These are phyloP conservation scores for Nerophis lumbriciformis DNA, from an alignment of 2,113 vertebrate species.

Conservation along the genomic window DNA sequence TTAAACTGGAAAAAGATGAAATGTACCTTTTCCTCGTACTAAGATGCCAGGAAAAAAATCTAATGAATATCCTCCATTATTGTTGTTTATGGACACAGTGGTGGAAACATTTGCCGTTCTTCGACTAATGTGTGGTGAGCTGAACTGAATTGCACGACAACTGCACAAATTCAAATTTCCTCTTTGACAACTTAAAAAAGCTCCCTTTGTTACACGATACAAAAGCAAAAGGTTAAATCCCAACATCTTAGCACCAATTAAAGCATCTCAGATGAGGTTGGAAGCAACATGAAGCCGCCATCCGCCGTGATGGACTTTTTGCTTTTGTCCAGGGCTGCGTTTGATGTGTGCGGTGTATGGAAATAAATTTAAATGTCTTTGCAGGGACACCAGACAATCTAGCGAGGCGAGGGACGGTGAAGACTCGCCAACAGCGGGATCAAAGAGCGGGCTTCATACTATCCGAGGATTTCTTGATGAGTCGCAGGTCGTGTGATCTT, in stretches of 20 bases:
- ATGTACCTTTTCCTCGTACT: no score
- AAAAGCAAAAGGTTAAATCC: not conserved
- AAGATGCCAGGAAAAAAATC: no score
- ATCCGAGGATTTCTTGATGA: slow-evolving; percentile 9
- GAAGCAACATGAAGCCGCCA: not conserved
- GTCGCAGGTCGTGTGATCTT: not conserved
- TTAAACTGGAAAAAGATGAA: no score
- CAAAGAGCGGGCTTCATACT: slow-evolving; percentile 6
- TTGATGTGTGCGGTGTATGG: slow-evolving; percentile 37
- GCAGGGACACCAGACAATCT: slow-evolving; percentile 25
- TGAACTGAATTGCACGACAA: no score
- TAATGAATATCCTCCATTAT: no score
- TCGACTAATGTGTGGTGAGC: no score
- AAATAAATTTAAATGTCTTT: slow-evolving; percentile 38
- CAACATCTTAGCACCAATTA: not conserved
- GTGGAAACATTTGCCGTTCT: no score
- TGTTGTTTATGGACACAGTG: no score
- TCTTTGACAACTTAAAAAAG: not conserved
- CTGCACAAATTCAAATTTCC: no score
- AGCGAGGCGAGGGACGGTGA: slow-evolving; percentile 12
- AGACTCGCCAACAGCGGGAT: not conserved
- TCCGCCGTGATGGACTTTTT: slow-evolving; percentile 4
- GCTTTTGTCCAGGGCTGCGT: slow-evolving; percentile 12
- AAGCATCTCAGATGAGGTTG: not conserved
- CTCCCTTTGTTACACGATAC: not conserved